A percentile compares a stretch with the other conserved stretches of the same genome.
These are phyloP conservation scores for Pantelozetes paolii DNA, from an alignment of 2,888 invertebrate species.

Conservation along the genomic window DNA sequence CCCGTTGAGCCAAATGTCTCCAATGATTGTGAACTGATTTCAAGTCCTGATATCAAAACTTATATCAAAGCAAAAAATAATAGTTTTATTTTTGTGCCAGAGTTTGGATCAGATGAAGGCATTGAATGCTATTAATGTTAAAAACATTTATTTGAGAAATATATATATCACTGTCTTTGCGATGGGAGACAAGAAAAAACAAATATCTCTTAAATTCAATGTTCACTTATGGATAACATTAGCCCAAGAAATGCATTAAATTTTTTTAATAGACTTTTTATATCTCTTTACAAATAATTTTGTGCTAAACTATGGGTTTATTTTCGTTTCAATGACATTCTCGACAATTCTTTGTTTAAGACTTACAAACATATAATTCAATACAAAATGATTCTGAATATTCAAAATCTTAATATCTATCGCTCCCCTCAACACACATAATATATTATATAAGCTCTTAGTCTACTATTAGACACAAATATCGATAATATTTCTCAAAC, in stretches of 20 bases:
- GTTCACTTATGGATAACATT: background rate
- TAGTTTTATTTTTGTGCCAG: background rate
- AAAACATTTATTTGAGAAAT: conserved; percentile 1
- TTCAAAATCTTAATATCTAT: too few species aligned
- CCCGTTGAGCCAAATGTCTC: conserved; percentile 11
- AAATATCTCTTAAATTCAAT: background rate
- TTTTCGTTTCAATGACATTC: too few species aligned
- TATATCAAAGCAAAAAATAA: conserved; percentile 4
- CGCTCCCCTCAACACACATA: too few species aligned
- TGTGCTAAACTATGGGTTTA: too few species aligned
- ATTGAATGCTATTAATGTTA: conserved; percentile 25
- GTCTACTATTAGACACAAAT: too few species aligned
- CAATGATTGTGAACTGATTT: conserved; percentile 11
- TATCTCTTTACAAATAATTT: background rate
- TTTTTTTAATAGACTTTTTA: background rate
- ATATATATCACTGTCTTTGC: conserved; percentile 9
- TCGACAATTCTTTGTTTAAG: too few species aligned
- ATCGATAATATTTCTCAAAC: too few species aligned
- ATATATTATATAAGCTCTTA: too few species aligned
- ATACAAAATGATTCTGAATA: too few species aligned
- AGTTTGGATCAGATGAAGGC: background rate
- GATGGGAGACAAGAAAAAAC: background rate
- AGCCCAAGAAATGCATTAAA: background rate
- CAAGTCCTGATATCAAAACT: background rate
- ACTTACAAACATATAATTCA: too few species aligned